These are phyloP conservation scores for Astropecten irregularis DNA, from an alignment of 53 echinoderm and acorn worm species.

Conservation along the genomic window DNA sequence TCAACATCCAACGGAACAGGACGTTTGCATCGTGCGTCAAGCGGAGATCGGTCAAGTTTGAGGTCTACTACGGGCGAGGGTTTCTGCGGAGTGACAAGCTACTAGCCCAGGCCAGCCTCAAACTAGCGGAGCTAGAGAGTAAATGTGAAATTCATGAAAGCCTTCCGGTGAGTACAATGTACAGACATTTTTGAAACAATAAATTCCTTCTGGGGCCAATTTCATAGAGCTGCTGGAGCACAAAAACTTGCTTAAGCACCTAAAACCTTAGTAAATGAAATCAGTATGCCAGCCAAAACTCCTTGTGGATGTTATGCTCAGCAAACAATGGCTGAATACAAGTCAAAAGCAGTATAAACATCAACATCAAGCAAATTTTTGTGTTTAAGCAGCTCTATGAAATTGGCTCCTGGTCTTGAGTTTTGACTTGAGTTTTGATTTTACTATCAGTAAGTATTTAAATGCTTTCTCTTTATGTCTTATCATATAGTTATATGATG, in stretches of 20 bases:
- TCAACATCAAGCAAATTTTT: too few species aligned
- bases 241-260: too few species aligned
- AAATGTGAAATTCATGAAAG: constrained; percentile 89
- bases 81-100: constrained; percentile 81
- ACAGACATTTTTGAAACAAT: not conserved
- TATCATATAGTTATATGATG: constrained; percentile 88
- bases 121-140: constrained; percentile 86
- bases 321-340: too few species aligned
- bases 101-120: constrained; percentile 72
- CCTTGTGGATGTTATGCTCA: too few species aligned
- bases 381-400: too few species aligned
- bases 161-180: constrained; percentile 75
- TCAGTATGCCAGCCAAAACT: too few species aligned
- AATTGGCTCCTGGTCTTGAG: too few species aligned
- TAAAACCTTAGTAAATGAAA: too few species aligned
- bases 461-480: too few species aligned
- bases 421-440: not conserved
- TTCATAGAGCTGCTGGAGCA: too few species aligned
- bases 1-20: constrained; percentile 77
- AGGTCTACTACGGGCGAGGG: constrained; percentile 82
- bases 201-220: not conserved
- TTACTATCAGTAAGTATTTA: not conserved
- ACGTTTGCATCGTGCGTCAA: constrained; percentile 76
- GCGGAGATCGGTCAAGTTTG: constrained; percentile 82
- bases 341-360: too few species aligned